A percentile compares a stretch with the other conserved stretches of the same genome.
Evolutionary conservation across 2,888 invertebrate genomes (phyloP).

Genomic region (Xestoiulus laeticollis): DNA sequence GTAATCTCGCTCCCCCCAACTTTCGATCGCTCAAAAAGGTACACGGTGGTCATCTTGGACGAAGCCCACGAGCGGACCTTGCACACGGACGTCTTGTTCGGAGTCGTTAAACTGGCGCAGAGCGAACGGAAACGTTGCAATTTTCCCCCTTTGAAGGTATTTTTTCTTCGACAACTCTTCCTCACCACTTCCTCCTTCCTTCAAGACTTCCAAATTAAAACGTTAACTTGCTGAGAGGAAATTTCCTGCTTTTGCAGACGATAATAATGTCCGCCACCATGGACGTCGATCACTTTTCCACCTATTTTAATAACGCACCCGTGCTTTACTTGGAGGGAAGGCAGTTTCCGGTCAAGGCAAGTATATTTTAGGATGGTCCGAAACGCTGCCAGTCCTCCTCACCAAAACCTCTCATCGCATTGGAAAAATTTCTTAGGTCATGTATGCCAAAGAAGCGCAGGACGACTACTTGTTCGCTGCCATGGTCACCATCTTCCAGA

Average conservation of each 20-base stretch:
- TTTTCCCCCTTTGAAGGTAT: constrained; percentile 73
- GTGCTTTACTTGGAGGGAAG: constrained; percentile 91
- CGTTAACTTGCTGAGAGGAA: no score
- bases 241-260: no score
- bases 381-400: no score
- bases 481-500: constrained; percentile 86
- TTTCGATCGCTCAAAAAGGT: constrained; percentile 67
- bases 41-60: constrained; percentile 86
- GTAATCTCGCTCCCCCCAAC: neutral
- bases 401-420: no score
- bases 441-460: constrained; percentile 62
- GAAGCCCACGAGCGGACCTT: constrained; percentile 96
- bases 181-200: neutral
- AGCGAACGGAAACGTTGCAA: constrained; percentile 68
- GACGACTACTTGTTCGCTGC: constrained; percentile 86
- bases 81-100: constrained; percentile 92
- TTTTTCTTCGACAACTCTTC: neutral
- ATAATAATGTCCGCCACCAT: constrained; percentile 96
- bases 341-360: constrained; percentile 74
- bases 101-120: constrained; percentile 89
- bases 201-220: neutral
- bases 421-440: no score
- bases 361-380: constrained; percentile 28
- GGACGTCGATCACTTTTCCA: constrained; percentile 92
- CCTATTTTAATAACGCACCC: constrained; percentile 86